A percentile compares a stretch with the other conserved stretches of the same genome.
Conservation (phyloP, 2,113 vertebrate species). For the Eulemur macaco region DNA sequence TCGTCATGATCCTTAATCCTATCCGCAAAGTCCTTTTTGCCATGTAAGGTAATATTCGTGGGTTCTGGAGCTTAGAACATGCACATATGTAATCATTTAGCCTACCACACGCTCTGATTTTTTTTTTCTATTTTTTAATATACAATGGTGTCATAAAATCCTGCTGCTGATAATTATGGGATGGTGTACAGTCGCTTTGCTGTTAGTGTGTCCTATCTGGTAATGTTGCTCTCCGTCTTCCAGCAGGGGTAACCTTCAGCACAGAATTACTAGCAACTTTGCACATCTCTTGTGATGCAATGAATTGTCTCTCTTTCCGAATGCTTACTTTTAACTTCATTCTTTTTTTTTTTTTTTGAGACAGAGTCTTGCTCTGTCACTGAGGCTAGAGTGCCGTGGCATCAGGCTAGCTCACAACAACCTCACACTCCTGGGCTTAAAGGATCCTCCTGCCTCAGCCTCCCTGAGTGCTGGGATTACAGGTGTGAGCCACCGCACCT, state of each 20-base stretch:
- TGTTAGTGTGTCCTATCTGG: background rate
- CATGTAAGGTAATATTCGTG: background rate
- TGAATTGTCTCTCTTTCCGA: background rate
- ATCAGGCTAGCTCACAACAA: no score
- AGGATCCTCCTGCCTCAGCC: no score
- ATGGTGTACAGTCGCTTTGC: background rate
- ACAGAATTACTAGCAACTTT: background rate
- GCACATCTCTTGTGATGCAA: no score
- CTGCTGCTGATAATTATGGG: rapidly evolving
- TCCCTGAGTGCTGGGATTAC: no score
- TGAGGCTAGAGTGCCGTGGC: no score
- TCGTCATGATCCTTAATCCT: background rate
- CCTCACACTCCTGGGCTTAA: no score
- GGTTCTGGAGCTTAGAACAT: background rate
- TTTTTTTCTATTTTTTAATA: background rate
- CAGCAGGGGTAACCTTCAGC: background rate
- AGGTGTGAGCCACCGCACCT: no score
- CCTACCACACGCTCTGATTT: background rate
- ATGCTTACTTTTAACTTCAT: background rate
- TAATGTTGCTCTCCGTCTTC: background rate
- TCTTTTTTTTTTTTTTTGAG: background rate
- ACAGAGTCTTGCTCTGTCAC: no score
- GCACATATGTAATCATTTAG: background rate
- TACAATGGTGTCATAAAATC: background rate
- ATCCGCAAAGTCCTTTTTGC: background rate